Percentiles rank a stretch among this genome's conserved stretches.
Conservation (phyloP, 2,113 vertebrate genomes). For the Psilopsiagon aurifrons region DNA sequence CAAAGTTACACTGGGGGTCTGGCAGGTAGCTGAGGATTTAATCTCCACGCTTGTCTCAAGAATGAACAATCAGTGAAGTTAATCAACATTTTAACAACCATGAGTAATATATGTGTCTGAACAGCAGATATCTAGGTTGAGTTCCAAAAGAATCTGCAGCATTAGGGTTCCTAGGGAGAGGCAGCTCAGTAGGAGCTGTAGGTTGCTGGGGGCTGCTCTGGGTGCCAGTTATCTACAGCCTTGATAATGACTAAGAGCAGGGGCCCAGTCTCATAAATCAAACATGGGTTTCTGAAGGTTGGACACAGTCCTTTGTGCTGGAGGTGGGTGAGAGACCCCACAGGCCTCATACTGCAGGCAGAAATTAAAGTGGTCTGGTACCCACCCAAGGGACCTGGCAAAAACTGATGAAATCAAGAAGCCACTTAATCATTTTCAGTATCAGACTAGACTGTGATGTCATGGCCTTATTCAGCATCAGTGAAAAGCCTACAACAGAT, state of each 20-base stretch:
- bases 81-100: constrained; percentile 74
- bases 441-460: background rate
- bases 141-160: constrained; percentile 17
- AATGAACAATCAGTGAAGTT: constrained; percentile 70
- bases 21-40: constrained; percentile 66
- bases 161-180: constrained; percentile 1
- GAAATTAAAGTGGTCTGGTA: background rate
- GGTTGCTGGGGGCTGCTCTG: background rate
- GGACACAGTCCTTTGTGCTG: background rate
- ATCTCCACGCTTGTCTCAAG: constrained; percentile 74
- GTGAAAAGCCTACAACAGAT: constrained; percentile 11
- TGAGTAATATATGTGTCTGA: constrained; percentile 56
- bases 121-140: constrained; percentile 21
- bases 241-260: background rate
- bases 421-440: background rate
- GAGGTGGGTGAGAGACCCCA: background rate
- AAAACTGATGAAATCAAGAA: background rate
- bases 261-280: background rate
- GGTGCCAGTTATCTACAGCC: background rate
- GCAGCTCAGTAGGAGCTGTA: background rate
- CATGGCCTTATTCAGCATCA: background rate
- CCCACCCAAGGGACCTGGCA: background rate
- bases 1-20: constrained; percentile 63
- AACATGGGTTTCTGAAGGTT: accelerated
- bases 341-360: background rate